Conservation (phyloP, 2,797 vertebrate species). For the Peromyscus melanophrys region DNA sequence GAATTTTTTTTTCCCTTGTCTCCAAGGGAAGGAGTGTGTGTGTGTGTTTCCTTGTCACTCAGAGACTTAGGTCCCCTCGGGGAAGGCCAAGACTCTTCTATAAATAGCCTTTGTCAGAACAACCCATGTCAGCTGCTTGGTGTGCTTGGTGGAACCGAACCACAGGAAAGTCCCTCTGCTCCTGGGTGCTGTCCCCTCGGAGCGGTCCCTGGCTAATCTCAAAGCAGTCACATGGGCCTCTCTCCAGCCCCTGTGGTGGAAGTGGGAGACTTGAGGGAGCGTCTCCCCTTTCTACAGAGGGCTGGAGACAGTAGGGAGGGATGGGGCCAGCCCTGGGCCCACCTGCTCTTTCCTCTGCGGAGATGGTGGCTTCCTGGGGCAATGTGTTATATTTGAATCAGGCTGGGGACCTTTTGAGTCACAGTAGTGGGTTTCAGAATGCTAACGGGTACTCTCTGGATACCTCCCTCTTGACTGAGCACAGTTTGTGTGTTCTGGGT, state of each 20-base stretch:
- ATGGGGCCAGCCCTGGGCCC: background rate
- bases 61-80: conserved; percentile 4
- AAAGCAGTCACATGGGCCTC: background rate
- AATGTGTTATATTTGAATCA: background rate
- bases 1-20: conserved; percentile 60
- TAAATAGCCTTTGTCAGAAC: conserved; percentile 77
- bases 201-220: background rate
- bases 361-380: conserved; percentile 19
- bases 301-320: background rate
- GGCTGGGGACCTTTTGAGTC: conserved; percentile 21
- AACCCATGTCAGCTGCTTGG: background rate
- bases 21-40: conserved; percentile 48
- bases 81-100: conserved; percentile 34
- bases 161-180: background rate
- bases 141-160: background rate
- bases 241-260: background rate
- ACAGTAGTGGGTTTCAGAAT: background rate
- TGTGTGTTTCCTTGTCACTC: conserved; percentile 40
- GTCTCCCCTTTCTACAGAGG: background rate
- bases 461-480: background rate
- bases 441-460: background rate
- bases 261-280: background rate
- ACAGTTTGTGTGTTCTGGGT: background rate
- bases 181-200: background rate
- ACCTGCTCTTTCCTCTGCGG: background rate